Base-by-base conservation (phyloP, 2,797 vertebrate genomes). In the Oryzias sinensis region DNA sequence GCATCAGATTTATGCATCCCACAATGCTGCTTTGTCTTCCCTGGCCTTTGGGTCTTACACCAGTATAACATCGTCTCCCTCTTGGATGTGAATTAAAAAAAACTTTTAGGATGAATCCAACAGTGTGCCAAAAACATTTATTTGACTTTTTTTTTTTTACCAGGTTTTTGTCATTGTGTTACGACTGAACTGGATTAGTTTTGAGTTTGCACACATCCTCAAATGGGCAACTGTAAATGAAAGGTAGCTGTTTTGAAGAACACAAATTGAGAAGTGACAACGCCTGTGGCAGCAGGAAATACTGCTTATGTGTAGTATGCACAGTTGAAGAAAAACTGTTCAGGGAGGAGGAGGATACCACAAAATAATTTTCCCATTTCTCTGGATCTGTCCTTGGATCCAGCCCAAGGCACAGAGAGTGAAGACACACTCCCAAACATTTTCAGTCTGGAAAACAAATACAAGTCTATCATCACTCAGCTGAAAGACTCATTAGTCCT, bases 1-100 rank as follows among this genome's bases (percentile, higher is more conserved):
- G 89, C 91, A 93, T 92, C 89, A 92, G 93, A 95, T 95, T 95
- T 94, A 93, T 68, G 43, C 46, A 43, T 94, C 92, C 93, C 91
- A 86, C 92, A 88, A 88, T 79, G 90, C 73, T 85, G 91, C 89
- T 89, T 90, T 80, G 79, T 86, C 91, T 89, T 89, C 82, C 86
- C 80, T 84, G 5, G 20, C 61, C 66, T n/a, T 50, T 18, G 37
- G 62, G 60, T 69, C 84, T 90, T 87, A 87, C 93, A 87, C 89
- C 85, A 91, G 73, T 57, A 41, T 24, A 24, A 20, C 20, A 18
- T 47, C 45, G 4, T 47, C 45, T 47, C 20, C 11, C 20, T 93
- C 91, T 92, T 92, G 93, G 85, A 91, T 91, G 87, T 90, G 89
- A 92, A 90, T 91, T 89, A 88, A 88, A 92, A 94, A 93, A 90